Base-by-base conservation (phyloP, 2,797 vertebrate species). In the Echiichthys vipera region DNA sequence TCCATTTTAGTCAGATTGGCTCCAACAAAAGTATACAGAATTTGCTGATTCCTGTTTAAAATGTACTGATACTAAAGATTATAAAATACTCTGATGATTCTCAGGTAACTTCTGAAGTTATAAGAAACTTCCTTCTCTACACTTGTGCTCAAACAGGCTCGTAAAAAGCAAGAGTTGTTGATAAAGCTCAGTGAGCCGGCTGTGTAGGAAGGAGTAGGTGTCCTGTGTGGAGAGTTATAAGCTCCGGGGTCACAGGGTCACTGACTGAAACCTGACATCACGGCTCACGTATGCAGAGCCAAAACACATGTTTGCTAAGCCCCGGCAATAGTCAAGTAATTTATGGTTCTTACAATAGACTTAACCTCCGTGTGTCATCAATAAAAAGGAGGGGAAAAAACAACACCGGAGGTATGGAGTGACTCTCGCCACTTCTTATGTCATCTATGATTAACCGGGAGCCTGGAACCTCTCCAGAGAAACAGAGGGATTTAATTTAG, bases 261-360 rank as follows among this genome's bases (percentile, higher is more conserved):
- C n/a, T 5, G 11, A 61, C 72, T 82, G 71, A 83, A 88, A 64
- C 37, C 71, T 93, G 92, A 93, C 92, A 87, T 93, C 91, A 93
- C 54, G 24, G 77, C 83, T 84, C 0, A 13, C 85, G 82, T 71
- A 91, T 86, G 85, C 70, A 29, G 59, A 78, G 78, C 43, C 63
- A 78, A 91, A 92, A 86, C 87, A 87, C 65, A 82, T 83, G 85
- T 70, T 71, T 46, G 59, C 56, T 50, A 58, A 81, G 54, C 53
- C 59, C 61, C 36, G 0, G 82, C 77, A 85, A 86, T 85, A 85
- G 74, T 83, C 5, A 20, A 10, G n/a, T 84, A 68, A 88, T 87
- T 89, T 81, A 85, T 81, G 27, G 40, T 40, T 20, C 69, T 82
- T 77, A 59, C 9, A 66, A 78, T 83, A 74, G 85, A 81, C 83